These are phyloP conservation scores for Parambassis ranga DNA, from an alignment of 2,797 vertebrate species.

Conservation along the genomic window DNA sequence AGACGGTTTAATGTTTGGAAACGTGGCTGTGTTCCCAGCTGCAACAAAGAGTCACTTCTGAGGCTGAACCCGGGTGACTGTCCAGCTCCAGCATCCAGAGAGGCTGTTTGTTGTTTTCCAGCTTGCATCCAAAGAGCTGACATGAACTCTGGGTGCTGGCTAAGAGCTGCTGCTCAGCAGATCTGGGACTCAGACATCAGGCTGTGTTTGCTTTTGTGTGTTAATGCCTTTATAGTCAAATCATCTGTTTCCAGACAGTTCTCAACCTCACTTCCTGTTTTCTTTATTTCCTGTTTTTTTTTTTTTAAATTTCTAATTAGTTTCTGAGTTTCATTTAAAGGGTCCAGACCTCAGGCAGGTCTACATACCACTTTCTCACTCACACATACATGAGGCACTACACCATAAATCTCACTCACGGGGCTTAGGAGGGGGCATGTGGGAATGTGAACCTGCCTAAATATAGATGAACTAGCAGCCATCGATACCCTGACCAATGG, in stretches of 20 bases:
- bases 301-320: conserved; percentile 4
- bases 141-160: conserved; percentile 33
- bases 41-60: conserved; percentile 71
- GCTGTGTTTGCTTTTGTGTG: neutral
- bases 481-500: conserved; percentile 74
- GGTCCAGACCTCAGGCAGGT: conserved; percentile 13
- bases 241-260: neutral
- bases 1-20: conserved; percentile 60
- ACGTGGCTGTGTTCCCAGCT: conserved; percentile 61
- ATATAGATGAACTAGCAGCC: conserved; percentile 78
- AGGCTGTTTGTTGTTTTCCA: conserved; percentile 59
- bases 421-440: conserved; percentile 73
- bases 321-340: conserved; percentile 2
- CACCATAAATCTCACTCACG: conserved; percentile 75
- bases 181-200: conserved; percentile 4
- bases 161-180: conserved; percentile 52
- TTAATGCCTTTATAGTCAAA: neutral
- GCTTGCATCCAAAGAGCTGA: conserved; percentile 56
- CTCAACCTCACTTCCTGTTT: neutral
- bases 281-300: neutral
- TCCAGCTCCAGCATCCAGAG: conserved; percentile 50
- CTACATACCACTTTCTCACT: conserved; percentile 14
- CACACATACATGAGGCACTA: conserved; percentile 58
- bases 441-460: conserved; percentile 80
- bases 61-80: conserved; percentile 13